Evolutionary conservation across 2,113 vertebrate genomes (phyloP).

Genomic region (Jacana jacana): DNA sequence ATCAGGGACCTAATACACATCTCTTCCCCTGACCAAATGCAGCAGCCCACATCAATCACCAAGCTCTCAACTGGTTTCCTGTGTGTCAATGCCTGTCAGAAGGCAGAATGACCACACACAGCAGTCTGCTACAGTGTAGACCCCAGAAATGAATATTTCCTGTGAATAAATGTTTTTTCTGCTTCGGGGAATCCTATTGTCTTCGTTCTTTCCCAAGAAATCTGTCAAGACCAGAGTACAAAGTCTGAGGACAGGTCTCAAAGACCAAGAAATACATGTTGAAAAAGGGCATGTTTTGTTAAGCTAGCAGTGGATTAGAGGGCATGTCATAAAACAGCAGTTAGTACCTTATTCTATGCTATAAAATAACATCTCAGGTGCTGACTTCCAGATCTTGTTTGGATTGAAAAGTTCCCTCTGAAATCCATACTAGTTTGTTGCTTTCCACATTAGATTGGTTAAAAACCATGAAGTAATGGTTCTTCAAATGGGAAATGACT

Average conservation of each 20-base stretch:
- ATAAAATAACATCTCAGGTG: neutral
- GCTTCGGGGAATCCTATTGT: neutral
- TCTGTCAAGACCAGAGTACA: neutral
- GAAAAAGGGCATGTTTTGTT: neutral
- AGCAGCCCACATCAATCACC: constrained; percentile 34
- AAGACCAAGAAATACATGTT: neutral
- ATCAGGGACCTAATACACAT: constrained; percentile 17
- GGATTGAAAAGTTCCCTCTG: neutral
- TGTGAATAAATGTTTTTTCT: neutral
- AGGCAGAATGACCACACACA: neutral
- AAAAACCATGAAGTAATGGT: neutral
- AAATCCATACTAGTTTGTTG: neutral
- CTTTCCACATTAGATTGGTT: neutral
- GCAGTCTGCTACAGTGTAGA: neutral
- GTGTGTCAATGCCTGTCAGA: neutral
- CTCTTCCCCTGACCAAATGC: constrained; percentile 60
- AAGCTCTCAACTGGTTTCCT: constrained; percentile 3
- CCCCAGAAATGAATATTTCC: neutral
- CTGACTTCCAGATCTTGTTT: neutral
- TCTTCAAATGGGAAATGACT: neutral
- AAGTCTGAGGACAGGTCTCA: neutral
- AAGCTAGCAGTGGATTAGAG: neutral
- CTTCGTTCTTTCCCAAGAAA: neutral
- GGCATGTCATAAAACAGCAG: neutral
- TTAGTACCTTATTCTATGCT: neutral